A percentile compares a stretch with the other conserved stretches of the same genome.
phyloP scores from a whole-genome alignment of 1,140 invertebrate genomes.

The Heliconius hewitsoni region DNA sequence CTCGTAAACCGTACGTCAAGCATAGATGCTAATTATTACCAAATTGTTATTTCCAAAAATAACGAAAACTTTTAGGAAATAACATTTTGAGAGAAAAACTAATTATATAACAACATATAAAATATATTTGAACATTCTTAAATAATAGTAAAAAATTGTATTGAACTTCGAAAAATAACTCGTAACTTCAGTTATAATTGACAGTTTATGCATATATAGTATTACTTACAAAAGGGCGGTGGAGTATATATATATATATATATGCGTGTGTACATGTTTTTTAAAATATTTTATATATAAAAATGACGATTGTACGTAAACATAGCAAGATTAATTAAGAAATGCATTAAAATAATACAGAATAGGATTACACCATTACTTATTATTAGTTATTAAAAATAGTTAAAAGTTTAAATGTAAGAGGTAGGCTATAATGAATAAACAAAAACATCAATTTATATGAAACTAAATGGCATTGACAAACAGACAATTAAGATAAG shows the following conservation, averaged over 20 bases:
- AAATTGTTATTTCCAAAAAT: not conserved
- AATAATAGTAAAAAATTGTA: constrained; percentile 22
- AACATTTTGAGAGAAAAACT: not conserved
- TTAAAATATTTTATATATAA: not conserved
- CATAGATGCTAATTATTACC: constrained; percentile 16
- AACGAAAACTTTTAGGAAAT: not conserved
- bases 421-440: not conserved
- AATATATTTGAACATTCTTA: constrained; percentile 9
- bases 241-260: constrained; percentile 1
- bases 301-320: not conserved
- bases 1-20: not conserved
- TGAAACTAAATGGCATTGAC: not conserved
- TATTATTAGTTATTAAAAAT: constrained; percentile 7
- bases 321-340: not conserved
- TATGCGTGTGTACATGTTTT: too few species aligned
- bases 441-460: not conserved
- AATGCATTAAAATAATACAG: not conserved
- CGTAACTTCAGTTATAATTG: constrained; percentile 22
- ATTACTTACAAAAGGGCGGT: not conserved
- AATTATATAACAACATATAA: not conserved
- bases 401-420: constrained; percentile 10
- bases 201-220: constrained; percentile 20
- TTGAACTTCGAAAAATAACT: constrained; percentile 29
- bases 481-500: not conserved
- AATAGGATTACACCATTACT: constrained; percentile 10